Evolutionary conservation across 2,888 invertebrate species (phyloP).

Genomic region (Cryptosula pallasiana): DNA sequence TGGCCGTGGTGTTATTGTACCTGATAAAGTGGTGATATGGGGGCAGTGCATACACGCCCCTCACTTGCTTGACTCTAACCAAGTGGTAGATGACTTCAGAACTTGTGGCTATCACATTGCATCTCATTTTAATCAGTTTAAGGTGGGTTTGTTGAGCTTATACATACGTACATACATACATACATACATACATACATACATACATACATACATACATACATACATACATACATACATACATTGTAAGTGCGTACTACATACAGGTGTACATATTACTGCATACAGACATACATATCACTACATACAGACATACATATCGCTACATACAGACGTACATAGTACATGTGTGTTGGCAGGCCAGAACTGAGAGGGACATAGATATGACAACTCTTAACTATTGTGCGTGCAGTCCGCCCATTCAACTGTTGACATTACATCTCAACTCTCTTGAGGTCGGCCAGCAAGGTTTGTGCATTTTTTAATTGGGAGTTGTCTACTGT

Average conservation of each 20-base stretch:
- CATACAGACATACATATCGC: no score
- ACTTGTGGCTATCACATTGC: not conserved
- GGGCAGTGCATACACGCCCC: not conserved
- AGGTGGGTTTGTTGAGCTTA: no score
- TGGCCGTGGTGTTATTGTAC: not conserved
- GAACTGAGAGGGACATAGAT: not conserved
- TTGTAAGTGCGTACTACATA: no score
- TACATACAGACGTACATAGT: no score
- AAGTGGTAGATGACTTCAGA: not conserved
- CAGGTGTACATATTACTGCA: no score
- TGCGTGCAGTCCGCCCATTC: not conserved
- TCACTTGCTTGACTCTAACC: not conserved
- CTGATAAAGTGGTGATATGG: not conserved
- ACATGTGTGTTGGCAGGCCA: not conserved
- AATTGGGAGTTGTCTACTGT: no score
- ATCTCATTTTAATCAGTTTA: not conserved
- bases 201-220: no score
- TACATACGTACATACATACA: no score
- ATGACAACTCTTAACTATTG: not conserved
- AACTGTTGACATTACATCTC: not conserved
- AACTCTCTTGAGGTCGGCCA: not conserved
- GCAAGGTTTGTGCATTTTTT: not conserved
- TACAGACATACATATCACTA: no score
- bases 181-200: no score
- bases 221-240: no score